phyloP scores from a whole-genome alignment of 2,888 invertebrate species.

The Carabus problematicus region DNA sequence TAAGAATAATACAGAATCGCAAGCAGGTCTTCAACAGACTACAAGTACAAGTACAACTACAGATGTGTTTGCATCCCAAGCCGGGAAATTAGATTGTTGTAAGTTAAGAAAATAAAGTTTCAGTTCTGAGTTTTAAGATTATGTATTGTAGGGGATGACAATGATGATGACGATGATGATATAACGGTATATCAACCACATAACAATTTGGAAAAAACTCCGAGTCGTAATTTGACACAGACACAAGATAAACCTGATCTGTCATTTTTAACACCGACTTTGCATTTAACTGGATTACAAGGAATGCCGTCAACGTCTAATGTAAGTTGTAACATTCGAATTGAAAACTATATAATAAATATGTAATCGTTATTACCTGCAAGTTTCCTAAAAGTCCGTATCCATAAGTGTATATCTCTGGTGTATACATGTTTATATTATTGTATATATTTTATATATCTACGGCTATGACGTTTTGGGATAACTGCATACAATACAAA shows the following conservation, averaged over 20 bases:
- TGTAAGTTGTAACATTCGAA: constrained; percentile 47
- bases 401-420: too few relatives aligned
- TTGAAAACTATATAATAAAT: too few relatives aligned
- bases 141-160: constrained; percentile 8
- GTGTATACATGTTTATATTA: too few relatives aligned
- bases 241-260: constrained; percentile 51
- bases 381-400: too few relatives aligned
- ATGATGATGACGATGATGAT: constrained; percentile 48
- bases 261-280: constrained; percentile 60
- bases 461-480: too few relatives aligned
- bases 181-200: constrained; percentile 53
- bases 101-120: neutral
- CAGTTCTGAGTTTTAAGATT: too few relatives aligned
- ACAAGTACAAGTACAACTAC: constrained; percentile 39
- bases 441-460: too few relatives aligned
- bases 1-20: constrained; percentile 39
- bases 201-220: constrained; percentile 48
- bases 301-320: constrained; percentile 56
- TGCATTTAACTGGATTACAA: constrained; percentile 58
- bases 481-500: too few relatives aligned
- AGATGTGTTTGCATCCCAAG: neutral
- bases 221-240: constrained; percentile 46
- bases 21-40: constrained; percentile 40
- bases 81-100: neutral
- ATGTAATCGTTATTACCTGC: too few relatives aligned